Conservation (phyloP, 1,140 invertebrate genomes). For the Heliconius himera region DNA sequence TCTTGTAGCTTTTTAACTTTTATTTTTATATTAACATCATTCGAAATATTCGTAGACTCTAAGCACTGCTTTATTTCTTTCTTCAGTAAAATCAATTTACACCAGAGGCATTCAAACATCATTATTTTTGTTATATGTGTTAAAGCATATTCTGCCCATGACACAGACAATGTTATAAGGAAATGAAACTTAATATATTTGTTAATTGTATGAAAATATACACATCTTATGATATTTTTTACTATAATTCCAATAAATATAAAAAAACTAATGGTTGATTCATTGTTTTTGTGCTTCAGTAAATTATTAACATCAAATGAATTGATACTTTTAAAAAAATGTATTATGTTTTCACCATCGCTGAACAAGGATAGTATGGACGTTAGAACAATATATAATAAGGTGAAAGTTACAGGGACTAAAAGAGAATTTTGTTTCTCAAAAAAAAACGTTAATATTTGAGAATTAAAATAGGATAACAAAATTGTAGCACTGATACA, state of each 20-base stretch:
- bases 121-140: too few relatives aligned
- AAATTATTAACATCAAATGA: constrained; percentile 14
- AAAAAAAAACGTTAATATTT: neutral
- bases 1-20: constrained; percentile 4
- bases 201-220: neutral
- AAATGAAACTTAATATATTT: neutral
- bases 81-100: constrained; percentile 20
- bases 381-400: neutral
- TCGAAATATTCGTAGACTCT: neutral
- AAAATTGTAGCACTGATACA: too few relatives aligned
- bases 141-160: too few relatives aligned
- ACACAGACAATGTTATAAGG: neutral
- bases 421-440: neutral
- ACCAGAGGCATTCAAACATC: too few relatives aligned
- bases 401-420: neutral
- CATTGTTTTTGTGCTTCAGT: constrained; percentile 6
- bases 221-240: neutral
- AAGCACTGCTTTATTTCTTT: constrained; percentile 12
- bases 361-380: constrained; percentile 21
- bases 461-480: neutral
- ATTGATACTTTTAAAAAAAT: constrained; percentile 2
- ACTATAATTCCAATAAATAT: neutral
- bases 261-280: constrained; percentile 7
- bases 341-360: constrained; percentile 23
- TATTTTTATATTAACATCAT: neutral